phyloP scores from a whole-genome alignment of 2,797 vertebrate species.

The Rhabdophis nuchalis region DNA sequence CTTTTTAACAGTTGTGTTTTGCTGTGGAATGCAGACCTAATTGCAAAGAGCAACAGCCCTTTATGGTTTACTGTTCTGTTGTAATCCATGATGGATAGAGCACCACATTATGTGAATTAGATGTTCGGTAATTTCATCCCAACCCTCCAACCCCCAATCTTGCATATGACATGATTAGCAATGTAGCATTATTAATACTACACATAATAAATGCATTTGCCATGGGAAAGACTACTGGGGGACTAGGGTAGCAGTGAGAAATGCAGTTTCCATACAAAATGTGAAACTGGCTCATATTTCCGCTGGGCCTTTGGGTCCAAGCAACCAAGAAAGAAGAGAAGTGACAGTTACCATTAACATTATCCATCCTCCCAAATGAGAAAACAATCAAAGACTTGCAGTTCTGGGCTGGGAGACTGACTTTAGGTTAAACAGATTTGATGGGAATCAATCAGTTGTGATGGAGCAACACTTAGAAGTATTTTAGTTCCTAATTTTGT shows the following conservation, averaged over 20 bases:
- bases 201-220: background rate
- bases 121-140: background rate
- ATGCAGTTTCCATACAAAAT: background rate
- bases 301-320: background rate
- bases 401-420: constrained; percentile 6
- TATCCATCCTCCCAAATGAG: constrained; percentile 17
- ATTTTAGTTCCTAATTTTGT: background rate
- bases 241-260: background rate
- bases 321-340: background rate
- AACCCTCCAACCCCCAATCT: background rate
- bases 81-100: background rate
- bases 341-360: constrained; percentile 27
- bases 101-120: background rate
- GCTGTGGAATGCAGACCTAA: background rate
- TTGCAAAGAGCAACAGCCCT: background rate
- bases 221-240: background rate
- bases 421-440: constrained; percentile 7
- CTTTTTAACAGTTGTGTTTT: background rate
- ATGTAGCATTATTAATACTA: background rate
- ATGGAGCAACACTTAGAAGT: background rate
- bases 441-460: background rate
- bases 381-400: constrained; percentile 14
- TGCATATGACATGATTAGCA: background rate
- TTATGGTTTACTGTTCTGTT: background rate
- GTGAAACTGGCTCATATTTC: constrained; percentile 9